These are phyloP conservation scores for Lutjanus argentimaculatus DNA, from an alignment of 2,797 vertebrate genomes.

Conservation along the genomic window DNA sequence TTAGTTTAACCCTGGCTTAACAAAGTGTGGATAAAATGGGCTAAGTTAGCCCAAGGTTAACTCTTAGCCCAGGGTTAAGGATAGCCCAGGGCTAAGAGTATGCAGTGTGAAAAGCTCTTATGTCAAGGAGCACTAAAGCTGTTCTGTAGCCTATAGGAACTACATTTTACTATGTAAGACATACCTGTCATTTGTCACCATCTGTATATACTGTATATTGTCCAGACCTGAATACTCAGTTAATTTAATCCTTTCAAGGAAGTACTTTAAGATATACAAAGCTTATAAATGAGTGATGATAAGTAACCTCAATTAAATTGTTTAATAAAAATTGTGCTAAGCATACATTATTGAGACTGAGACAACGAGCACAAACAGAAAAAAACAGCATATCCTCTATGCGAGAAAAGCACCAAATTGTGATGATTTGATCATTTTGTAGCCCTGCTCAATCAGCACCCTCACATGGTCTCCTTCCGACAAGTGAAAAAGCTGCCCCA, in stretches of 20 bases:
- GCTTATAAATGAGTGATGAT: neutral
- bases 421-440: neutral
- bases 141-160: neutral
- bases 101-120: no score
- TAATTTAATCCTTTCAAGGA: neutral
- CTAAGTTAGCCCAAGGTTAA: no score
- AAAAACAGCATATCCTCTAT: constrained; percentile 8
- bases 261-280: neutral
- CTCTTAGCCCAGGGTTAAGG: no score
- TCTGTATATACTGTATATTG: neutral
- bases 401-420: constrained; percentile 32
- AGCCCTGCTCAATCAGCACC: neutral
- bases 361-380: neutral
- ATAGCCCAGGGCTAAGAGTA: no score
- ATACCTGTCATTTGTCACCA: neutral
- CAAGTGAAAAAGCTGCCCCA: constrained; percentile 34
- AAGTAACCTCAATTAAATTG: neutral
- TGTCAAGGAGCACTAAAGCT: neutral
- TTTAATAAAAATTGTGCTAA: neutral
- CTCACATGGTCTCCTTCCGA: constrained; percentile 5
- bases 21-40: no score
- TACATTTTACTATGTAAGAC: neutral
- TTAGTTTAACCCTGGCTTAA: no score
- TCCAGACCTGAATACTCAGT: neutral
- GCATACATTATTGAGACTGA: neutral